Evolutionary conservation across 2,888 invertebrate species (phyloP).

Genomic region (Melanostoma mellinum): DNA sequence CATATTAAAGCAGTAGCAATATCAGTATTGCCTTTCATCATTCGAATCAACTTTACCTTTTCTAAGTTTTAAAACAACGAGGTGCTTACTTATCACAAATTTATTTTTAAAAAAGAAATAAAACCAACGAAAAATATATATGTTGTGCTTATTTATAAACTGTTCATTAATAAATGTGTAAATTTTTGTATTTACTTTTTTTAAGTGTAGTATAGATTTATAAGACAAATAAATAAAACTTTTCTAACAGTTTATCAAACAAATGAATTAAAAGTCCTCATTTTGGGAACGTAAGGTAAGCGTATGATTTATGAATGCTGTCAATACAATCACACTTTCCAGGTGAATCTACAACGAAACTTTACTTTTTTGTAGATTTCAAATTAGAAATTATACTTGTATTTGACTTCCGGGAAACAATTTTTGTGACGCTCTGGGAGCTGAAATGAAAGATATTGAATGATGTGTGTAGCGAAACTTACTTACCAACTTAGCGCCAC

Average conservation of each 20-base stretch:
- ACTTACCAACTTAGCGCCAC: no score
- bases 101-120: constrained; percentile 17
- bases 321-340: no score
- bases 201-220: constrained; percentile 47
- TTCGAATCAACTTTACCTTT: constrained; percentile 34
- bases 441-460: no score
- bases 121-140: constrained; percentile 18
- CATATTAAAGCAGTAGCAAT: constrained; percentile 82
- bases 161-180: constrained; percentile 48
- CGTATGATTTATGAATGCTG: no score
- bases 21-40: constrained; percentile 7
- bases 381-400: no score
- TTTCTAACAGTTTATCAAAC: constrained; percentile 27
- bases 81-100: constrained; percentile 31
- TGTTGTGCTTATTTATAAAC: constrained; percentile 26
- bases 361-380: no score
- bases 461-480: no score
- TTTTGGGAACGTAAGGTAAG: no score
- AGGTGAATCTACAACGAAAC: no score
- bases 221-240: constrained; percentile 51
- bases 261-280: not conserved
- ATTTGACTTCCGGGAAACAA: no score
- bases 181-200: constrained; percentile 33
- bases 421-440: no score
- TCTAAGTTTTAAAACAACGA: constrained; percentile 35